Percentiles rank a stretch among this genome's conserved stretches.
Conservation (phyloP, 1,140 invertebrate genomes). For the Nebria ingens region DNA sequence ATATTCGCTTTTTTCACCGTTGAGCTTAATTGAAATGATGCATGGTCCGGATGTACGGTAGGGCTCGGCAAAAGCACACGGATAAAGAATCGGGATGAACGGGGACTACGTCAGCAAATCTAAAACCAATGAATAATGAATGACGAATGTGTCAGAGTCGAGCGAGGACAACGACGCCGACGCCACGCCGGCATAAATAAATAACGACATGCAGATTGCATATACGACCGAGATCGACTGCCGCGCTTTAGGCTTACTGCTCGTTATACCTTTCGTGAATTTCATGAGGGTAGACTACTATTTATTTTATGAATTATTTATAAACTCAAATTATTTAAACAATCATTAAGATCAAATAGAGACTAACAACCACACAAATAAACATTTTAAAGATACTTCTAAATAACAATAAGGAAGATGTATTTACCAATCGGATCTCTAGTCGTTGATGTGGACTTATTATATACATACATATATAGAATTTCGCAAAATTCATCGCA, state of each 20-base stretch:
- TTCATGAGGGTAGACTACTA: background rate
- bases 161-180: background rate
- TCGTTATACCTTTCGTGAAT: background rate
- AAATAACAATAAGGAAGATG: background rate
- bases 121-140: conserved; percentile 9
- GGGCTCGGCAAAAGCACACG: no score
- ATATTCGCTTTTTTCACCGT: no score
- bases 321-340: background rate
- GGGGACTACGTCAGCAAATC: conserved; percentile 2
- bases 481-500: background rate
- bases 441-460: background rate
- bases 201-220: background rate
- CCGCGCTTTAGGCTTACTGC: background rate
- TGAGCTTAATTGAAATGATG: no score
- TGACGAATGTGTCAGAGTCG: conserved; percentile 6
- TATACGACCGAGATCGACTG: background rate
- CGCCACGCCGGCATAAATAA: background rate
- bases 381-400: background rate
- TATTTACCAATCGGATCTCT: background rate
- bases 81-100: background rate
- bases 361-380: background rate
- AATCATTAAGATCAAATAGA: background rate
- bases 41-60: no score
- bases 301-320: background rate
- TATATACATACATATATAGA: background rate